Evolutionary conservation across 2,888 invertebrate species (phyloP), one percentile per base, ranked within the genome.

Genomic region (Ferdinandea cuprea): DNA sequence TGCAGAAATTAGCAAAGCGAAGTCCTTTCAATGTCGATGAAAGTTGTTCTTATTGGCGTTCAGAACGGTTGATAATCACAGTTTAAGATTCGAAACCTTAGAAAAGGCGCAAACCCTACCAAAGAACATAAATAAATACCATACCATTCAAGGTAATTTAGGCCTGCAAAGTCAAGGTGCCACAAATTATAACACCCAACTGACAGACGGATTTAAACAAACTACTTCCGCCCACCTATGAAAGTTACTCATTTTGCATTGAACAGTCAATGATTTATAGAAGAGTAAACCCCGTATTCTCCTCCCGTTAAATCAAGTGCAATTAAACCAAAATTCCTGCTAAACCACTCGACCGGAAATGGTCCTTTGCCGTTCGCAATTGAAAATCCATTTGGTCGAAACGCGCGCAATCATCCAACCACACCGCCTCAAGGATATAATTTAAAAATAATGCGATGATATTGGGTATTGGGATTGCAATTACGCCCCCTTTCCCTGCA

Each of bases 371-470:
- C 63, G 37, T 19, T 76, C 50, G 76, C 74, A 76, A 76, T 80
- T 65, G 74, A 69, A 80, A 80, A 74, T 59, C 74, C 58, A 80
- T 80, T 80, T 76, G 76, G 58, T 25, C 56, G 63, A 25, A 61
- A n/a, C n/a, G 68, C 56, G 56, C 42, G 61, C 69, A 69, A 69
- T 69, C 69, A 80, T 63, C 40, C 58, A 42, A 28, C 40, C 5
- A 7, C 32, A 40, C 44, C 69, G 56, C 59, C 65, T 66, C 81
- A 72, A 66, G 71, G 61, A 77, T 72, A 61, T 81, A 77, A 81
- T 81, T 77, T 81, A 77, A 77, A 81, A 81, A 76, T 72, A 81
- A 77, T 81, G 40, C 59, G 59, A 66, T 77, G 71, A 81, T 71
- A 81, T 77, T 77, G 77, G n/a, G 59, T 61, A 59, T 58, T 76